Percentiles rank a stretch among this genome's conserved stretches.
Evolutionary conservation across 2,113 vertebrate species (phyloP).

Genomic region (Neodon shergylaensis): DNA sequence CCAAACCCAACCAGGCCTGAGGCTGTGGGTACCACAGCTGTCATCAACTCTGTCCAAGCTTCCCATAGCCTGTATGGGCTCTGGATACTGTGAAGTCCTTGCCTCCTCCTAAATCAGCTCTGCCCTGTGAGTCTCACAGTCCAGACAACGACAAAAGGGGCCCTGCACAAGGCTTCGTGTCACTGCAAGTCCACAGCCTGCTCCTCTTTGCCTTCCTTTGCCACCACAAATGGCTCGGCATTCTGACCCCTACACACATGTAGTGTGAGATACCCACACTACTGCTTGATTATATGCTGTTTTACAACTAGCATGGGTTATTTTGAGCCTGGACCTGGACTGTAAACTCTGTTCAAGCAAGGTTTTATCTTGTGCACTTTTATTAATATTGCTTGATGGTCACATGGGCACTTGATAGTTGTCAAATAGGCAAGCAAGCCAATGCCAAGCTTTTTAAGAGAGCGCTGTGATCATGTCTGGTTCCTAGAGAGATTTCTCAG

Average conservation of each 20-base stretch:
- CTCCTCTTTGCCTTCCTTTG: neutral
- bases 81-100: neutral
- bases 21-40: neutral
- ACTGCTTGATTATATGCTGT: conserved; percentile 19
- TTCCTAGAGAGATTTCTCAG: neutral
- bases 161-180: neutral
- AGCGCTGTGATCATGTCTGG: neutral
- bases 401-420: neutral
- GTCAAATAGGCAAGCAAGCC: conserved; percentile 10
- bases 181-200: neutral
- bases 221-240: neutral
- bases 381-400: neutral
- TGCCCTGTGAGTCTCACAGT: neutral
- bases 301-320: neutral
- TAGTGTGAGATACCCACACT: neutral
- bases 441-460: neutral
- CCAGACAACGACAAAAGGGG: neutral
- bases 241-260: neutral
- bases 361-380: neutral
- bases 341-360: conserved; percentile 24
- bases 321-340: conserved; percentile 5
- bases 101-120: neutral
- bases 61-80: neutral
- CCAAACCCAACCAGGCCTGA: neutral
- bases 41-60: neutral